phyloP scores from a whole-genome alignment of 23 tunicate species.

The Ascidia mentula region DNA sequence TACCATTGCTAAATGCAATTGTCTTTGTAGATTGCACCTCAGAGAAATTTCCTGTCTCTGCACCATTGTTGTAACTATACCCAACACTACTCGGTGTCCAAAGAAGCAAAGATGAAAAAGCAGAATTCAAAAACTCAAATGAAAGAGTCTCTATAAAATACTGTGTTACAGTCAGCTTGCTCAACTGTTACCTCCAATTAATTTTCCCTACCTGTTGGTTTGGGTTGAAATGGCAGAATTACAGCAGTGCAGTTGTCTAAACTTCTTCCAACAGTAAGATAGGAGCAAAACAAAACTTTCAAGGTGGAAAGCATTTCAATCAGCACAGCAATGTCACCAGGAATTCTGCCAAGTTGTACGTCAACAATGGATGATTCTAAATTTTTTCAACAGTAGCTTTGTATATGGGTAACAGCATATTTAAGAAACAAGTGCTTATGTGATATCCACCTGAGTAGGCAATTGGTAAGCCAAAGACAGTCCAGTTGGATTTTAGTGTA shows the following conservation, averaged over 20 bases:
- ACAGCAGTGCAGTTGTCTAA: neutral
- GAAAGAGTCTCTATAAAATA: neutral
- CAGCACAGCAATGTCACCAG: neutral
- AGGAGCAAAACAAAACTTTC: neutral
- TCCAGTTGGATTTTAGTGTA: neutral
- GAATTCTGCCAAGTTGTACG: neutral
- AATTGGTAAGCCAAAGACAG: neutral
- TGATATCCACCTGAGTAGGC: neutral
- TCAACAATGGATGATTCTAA: neutral
- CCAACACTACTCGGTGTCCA: neutral
- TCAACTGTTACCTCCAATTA: neutral
- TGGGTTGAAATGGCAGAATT: neutral
- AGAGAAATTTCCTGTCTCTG: neutral
- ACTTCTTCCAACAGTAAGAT: neutral
- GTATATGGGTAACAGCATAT: neutral
- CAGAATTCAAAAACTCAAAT: neutral
- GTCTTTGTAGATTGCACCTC: neutral
- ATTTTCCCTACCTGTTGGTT: neutral
- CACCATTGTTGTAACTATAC: neutral
- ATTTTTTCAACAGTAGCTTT: neutral
- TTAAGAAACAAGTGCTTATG: neutral
- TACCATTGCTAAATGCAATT: neutral
- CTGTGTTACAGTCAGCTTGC: neutral
- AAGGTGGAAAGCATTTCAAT: neutral
- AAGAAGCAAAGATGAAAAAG: neutral